Evolutionary conservation across 2,113 vertebrate genomes (phyloP).

Genomic region (Pterophyllum scalare): DNA sequence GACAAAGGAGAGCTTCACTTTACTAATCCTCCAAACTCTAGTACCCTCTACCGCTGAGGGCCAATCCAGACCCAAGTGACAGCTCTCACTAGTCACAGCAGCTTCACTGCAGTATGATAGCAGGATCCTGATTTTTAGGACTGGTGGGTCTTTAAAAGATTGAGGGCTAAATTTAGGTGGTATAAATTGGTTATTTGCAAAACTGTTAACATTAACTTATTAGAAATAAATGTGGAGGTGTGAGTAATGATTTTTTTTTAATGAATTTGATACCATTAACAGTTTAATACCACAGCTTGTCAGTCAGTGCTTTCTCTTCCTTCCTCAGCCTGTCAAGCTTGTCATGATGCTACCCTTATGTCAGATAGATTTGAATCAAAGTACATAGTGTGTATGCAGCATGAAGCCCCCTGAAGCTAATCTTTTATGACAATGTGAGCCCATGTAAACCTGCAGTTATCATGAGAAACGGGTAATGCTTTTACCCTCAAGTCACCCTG

Average conservation of each 20-base stretch:
- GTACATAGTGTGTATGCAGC: background rate
- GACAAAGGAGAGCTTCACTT: constrained; percentile 38
- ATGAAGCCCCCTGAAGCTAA: background rate
- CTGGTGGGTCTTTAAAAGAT: constrained; percentile 57
- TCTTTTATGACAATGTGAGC: background rate
- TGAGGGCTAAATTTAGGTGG: constrained; percentile 67
- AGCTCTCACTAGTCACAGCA: constrained; percentile 20
- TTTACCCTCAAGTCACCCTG: constrained; percentile 16
- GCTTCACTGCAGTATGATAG: constrained; percentile 29
- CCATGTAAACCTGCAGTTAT: constrained; percentile 1
- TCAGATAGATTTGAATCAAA: constrained; percentile 33
- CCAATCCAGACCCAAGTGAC: constrained; percentile 43
- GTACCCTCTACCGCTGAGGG: constrained; percentile 31
- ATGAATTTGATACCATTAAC: background rate
- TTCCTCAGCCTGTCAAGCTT: constrained; percentile 6
- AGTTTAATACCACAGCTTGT: background rate
- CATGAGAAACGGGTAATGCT: background rate
- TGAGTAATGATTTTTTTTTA: background rate
- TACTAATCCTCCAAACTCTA: constrained; percentile 34
- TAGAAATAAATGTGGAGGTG: background rate
- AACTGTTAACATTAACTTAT: background rate
- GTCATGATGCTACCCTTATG: constrained; percentile 13
- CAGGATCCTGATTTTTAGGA: constrained; percentile 31
- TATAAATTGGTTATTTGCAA: constrained; percentile 69
- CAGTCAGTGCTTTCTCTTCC: background rate